Base-by-base conservation (phyloP, 2,888 invertebrate genomes). In the Bunonema sp. region DNA sequence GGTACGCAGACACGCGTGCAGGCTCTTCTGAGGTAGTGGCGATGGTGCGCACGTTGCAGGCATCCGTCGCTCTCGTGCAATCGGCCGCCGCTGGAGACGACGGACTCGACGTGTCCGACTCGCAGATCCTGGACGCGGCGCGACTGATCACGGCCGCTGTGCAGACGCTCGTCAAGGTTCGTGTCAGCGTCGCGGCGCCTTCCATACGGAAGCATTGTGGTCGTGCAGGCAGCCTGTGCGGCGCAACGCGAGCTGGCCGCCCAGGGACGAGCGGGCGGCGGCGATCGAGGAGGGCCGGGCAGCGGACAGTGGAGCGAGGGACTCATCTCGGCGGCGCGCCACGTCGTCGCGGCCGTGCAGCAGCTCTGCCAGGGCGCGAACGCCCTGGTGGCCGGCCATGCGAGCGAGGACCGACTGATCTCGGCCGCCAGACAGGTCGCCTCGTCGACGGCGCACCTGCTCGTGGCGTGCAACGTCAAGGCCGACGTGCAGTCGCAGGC, bases 391-490 rank as follows among this genome's bases (percentile, higher is more conserved):
- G 61, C 59, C 26, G 66, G 75, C 21, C 70, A 71, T 26, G 70
- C 71, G 32, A 70, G 70, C 12, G 93, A 97, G 72, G 93, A 97
- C 71, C 81, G 89, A 68, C 77, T 99, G 22, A 88, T 93, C 52
- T 87, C 89, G 1, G 82, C 89, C 16, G 93, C 93, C 2, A 82
- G 89, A 60, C 74, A 74, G 52, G 89, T 97, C 7, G 93, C 97
- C 4, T 83, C 86, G 37, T 86, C 87, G 1, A 99, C 97, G 0
- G 97, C 97, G 0, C 93, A 93, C 68, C 76, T 97, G 41, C 72
- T 99, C 39, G 89, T 99, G 34, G 93, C 97, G 0, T 97, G 97
- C 74, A 89, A 91, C 77, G 91, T 97, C 43, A 93, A 93, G 71
- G 89, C 93, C 0, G 93, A 93, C 73, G 84, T 86, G 1, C 83